These are phyloP conservation scores for Chinchilla lanigera DNA, from an alignment of 2,113 vertebrate genomes.

Conservation along the genomic window DNA sequence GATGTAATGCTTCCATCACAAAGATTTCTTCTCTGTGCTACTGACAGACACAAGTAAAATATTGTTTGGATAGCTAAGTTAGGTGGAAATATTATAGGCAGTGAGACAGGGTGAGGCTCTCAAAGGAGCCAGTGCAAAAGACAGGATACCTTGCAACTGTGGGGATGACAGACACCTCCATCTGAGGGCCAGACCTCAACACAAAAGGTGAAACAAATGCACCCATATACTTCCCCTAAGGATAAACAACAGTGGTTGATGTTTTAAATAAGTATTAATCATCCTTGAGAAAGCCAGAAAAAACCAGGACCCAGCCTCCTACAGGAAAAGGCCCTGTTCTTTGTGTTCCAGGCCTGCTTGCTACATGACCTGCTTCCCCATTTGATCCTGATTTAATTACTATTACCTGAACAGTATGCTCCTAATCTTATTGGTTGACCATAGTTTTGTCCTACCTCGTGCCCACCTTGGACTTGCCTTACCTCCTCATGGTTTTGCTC, in stretches of 20 bases:
- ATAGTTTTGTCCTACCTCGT: background rate
- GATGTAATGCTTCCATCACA: background rate
- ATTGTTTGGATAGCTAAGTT: background rate
- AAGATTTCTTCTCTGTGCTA: background rate
- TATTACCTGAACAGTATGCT: too few species aligned
- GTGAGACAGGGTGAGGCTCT: background rate
- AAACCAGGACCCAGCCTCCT: too few species aligned
- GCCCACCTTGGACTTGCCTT: background rate
- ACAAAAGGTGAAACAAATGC: background rate
- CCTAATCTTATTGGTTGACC: background rate
- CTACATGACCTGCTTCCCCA: too few species aligned
- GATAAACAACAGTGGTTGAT: background rate
- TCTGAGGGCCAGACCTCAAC: background rate
- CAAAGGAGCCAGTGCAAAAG: background rate
- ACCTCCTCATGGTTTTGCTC: background rate
- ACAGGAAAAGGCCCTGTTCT: too few species aligned
- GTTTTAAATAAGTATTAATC: background rate
- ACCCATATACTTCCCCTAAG: background rate
- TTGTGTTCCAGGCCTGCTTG: too few species aligned
- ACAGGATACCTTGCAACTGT: background rate
- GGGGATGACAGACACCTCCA: background rate
- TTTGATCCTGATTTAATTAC: too few species aligned
- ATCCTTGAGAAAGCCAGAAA: background rate
- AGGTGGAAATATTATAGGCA: too few species aligned
- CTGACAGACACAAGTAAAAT: background rate